Base-by-base conservation (phyloP, 2,888 invertebrate species). In the Heteromyza rotundicornis region DNA sequence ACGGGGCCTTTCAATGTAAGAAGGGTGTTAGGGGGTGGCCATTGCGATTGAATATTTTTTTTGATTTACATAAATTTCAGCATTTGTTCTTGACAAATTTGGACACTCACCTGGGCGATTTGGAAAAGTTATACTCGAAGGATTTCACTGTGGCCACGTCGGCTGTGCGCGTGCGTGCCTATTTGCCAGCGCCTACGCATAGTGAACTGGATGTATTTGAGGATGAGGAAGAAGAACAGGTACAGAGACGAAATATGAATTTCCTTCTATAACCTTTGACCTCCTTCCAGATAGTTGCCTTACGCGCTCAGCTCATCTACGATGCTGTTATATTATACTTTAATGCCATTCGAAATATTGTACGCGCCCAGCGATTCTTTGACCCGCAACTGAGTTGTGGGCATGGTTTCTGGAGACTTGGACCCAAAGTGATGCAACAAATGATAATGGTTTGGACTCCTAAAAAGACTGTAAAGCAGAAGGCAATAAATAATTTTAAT, bases 251-350 rank as follows among this genome's bases (percentile, higher is more conserved):
- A 32, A 32, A 8, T 32, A 8, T 8, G 27, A 7, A 27, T 27
- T 7, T 5, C 27, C 27, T 27, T n/a, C 5, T 27, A 27, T 10
- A 27, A 27, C 5, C 27, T 27, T 7, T 27, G 7, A 27, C 27
- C 27, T 27, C 44, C 3, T 7, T 56, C n/a, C 12, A 77, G 70
- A 72, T 80, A 27, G 16, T 50, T 1, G 65, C 73, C 0, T 14
- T 77, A 22, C 63, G 35, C n/a, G 57, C 66, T 1, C 77, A 79
- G 57, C 64, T 97, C 65, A 92, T 96, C 87, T 96, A 95, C 82
- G 97, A 98, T 81, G 95, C 96, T 0, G 94, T 97, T 56, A 90
- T 93, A 80, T 86, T 97, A 66, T 95, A 95, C 82, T 92, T 94
- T 57, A 93, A 92, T 83, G 96, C 95, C 8, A 85, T 97, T 0